These are phyloP conservation scores for Loris lydekkerianus DNA, from an alignment of 2,797 vertebrate species.

Conservation along the genomic window DNA sequence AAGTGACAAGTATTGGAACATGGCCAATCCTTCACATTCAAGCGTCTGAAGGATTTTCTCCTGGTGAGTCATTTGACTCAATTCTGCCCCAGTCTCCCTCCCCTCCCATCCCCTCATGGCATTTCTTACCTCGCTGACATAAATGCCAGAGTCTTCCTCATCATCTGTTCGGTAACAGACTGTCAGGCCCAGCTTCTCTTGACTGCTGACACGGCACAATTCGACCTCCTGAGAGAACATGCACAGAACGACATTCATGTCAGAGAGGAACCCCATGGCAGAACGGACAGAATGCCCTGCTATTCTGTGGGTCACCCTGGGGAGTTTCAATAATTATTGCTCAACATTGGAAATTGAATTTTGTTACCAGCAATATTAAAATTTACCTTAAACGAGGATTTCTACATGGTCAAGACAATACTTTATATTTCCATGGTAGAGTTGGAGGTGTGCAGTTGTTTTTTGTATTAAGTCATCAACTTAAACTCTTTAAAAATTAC, in stretches of 20 bases:
- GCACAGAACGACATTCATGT: not conserved
- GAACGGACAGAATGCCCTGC: not conserved
- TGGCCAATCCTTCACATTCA: conserved; percentile 45
- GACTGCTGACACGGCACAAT: conserved; percentile 94
- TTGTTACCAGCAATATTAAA: not conserved
- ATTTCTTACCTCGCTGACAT: conserved; percentile 95
- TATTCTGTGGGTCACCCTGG: not conserved
- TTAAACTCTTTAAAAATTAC: not conserved
- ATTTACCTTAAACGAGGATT: not conserved
- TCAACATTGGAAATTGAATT: conserved; percentile 28
- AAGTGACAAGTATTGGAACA: conserved; percentile 79
- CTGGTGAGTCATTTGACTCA: not conserved
- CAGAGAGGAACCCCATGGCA: conserved; percentile 34
- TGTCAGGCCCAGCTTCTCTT: conserved; percentile 97
- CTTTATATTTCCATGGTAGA: not conserved
- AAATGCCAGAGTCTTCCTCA: conserved; percentile 96
- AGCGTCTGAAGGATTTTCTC: conserved; percentile 42
- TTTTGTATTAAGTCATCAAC: not conserved
- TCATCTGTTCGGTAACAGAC: conserved; percentile 98
- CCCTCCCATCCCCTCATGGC: fast-evolving
- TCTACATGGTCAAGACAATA: not conserved
- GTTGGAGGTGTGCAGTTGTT: not conserved
- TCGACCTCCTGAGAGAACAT: conserved; percentile 93
- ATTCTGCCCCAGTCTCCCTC: not conserved
- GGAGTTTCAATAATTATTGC: not conserved